phyloP scores from a whole-genome alignment of 1,140 invertebrate species.

The Chionoecetes opilio region DNA sequence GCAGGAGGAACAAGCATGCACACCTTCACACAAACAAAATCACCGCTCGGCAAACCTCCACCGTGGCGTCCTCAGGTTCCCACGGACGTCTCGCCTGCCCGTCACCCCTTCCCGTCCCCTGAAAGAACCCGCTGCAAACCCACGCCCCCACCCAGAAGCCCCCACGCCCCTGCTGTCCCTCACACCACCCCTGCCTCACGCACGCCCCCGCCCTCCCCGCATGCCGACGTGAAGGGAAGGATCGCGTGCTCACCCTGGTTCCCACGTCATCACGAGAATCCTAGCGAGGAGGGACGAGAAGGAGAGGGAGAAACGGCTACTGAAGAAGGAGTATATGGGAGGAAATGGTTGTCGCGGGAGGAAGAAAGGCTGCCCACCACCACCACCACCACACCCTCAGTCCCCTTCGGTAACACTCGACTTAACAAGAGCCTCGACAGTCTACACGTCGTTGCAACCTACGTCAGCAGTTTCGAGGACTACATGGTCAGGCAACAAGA shows the following conservation, averaged over 20 bases:
- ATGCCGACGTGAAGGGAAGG: neutral
- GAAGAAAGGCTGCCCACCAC: neutral
- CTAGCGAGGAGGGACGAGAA: neutral
- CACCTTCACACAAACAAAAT: conserved; percentile 13
- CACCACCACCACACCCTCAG: neutral
- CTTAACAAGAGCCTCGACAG: conserved; percentile 53
- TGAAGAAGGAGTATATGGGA: neutral
- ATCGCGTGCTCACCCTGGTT: neutral
- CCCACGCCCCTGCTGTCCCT: neutral
- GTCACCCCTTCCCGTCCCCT: neutral
- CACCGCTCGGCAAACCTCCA: neutral
- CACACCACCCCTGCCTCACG: neutral
- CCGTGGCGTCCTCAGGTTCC: neutral
- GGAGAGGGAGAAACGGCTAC: neutral
- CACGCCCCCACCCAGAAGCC: neutral
- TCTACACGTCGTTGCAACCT: conserved; percentile 55
- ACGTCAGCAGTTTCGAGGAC: conserved; percentile 70
- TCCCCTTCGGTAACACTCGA: neutral
- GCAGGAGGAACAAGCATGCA: neutral
- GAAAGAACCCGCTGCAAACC: neutral
- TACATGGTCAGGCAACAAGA: conserved; percentile 43
- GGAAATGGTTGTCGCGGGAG: neutral
- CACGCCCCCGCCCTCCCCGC: neutral
- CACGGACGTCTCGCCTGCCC: neutral
- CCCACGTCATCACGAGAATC: neutral